Evolutionary conservation across 2,113 vertebrate species (phyloP), one percentile per base, ranked within the genome.

Genomic region (Pachyramphus minor): DNA sequence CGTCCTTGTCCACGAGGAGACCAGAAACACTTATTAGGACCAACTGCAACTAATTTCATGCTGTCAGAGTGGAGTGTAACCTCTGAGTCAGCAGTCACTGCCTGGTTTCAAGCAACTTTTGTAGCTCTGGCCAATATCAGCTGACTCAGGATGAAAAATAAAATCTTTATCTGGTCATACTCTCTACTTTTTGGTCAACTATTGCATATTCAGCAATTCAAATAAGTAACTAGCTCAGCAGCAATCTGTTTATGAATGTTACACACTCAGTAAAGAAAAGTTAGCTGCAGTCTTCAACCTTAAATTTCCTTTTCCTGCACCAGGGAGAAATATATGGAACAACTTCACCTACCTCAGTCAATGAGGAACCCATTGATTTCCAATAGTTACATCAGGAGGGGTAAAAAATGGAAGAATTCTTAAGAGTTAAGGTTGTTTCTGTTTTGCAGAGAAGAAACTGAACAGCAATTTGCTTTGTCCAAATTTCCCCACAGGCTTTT

Each of bases 21-120:
- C 79, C 68, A 92, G 79, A 90, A 92, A 50, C n/a, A n/a, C 0
- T 0, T n/a, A 88, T 42, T 2, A 5, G 52, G 52, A 42, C 53
- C 68, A 72, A 86, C 79, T 93, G 88, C 60, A 88, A 95, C 79
- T 86, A 74, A 94, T 96, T 93, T 93, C 52, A 22, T 49, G 42
- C 56, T 92, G 68, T 69, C 67, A 73, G 35, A 85, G 59, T 0
- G 1, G 44, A 76, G 75, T 12, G 10, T 17, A 95, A 87, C 28
- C 39, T 77, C 56, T 76, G 87, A 91, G 59, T 84, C 84, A 95
- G 74, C 75, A 89, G 58, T 55, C 62, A 49, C 37, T 91, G 80
- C 21, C 58, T 78, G 41, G 84, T 91, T 89, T 87, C 58, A 79
- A 72, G 77, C 2, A 8, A 82, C 52, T 75, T 93, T 49, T 82